Conservation (phyloP, 1,140 invertebrate genomes). For the Papilio helenus region DNA sequence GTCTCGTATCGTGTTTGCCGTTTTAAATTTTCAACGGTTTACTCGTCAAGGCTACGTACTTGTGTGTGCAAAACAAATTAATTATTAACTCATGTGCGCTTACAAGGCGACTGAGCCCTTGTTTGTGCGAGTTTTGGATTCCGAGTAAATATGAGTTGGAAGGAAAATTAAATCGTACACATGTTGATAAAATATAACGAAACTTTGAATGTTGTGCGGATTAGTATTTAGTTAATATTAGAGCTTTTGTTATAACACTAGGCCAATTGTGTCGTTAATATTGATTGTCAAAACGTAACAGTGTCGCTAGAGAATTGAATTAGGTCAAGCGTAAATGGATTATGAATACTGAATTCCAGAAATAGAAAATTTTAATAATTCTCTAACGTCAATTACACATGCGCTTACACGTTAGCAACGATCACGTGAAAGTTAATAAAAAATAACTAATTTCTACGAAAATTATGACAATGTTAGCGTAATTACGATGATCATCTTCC, state of each 20-base stretch:
- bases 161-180: slow-evolving; percentile 39
- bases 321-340: slow-evolving; percentile 8
- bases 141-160: slow-evolving; percentile 34
- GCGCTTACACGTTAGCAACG: no score
- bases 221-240: slow-evolving; percentile 3
- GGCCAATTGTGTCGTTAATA: not conserved
- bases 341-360: slow-evolving; percentile 18
- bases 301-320: slow-evolving; percentile 12
- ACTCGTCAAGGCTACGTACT: slow-evolving; percentile 44
- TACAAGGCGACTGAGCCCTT: slow-evolving; percentile 1
- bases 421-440: no score
- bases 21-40: slow-evolving; percentile 68
- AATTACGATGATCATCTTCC: no score
- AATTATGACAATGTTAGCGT: no score
- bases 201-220: slow-evolving; percentile 13
- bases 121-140: slow-evolving; percentile 32
- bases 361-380: not conserved
- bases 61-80: slow-evolving; percentile 64
- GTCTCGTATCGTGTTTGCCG: slow-evolving; percentile 54
- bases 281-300: not conserved
- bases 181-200: slow-evolving; percentile 25
- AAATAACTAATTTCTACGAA: no score
- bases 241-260: slow-evolving; percentile 17
- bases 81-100: slow-evolving; percentile 56
- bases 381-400: no score